phyloP scores from a whole-genome alignment of 2,113 vertebrate genomes.

The Anas platyrhynchos region DNA sequence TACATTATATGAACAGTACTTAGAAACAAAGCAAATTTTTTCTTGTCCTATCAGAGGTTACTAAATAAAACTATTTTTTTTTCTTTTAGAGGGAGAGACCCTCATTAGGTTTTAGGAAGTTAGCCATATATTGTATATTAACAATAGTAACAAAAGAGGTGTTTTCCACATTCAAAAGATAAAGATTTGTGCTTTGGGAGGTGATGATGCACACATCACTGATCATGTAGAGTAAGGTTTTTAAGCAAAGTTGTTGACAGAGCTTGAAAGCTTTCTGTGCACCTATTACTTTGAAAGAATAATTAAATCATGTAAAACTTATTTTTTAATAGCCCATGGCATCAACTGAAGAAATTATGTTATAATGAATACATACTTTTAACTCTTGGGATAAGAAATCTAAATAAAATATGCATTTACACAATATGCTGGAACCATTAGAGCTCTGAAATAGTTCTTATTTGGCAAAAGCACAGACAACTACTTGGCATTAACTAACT shows the following conservation, averaged over 20 bases:
- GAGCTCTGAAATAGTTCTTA: slow-evolving; percentile 10
- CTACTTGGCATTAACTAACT: slow-evolving; percentile 34
- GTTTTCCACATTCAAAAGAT: neutral
- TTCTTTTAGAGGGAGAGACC: neutral
- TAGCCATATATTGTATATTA: neutral
- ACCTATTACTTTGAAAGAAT: slow-evolving; percentile 1
- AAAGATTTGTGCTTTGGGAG: neutral
- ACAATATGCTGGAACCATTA: slow-evolving; percentile 38
- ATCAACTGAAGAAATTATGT: slow-evolving; percentile 20
- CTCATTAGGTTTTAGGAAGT: neutral
- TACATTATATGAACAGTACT: neutral
- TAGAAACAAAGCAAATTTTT: neutral
- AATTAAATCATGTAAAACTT: slow-evolving; percentile 38
- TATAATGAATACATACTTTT: slow-evolving; percentile 26
- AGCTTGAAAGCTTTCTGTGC: slow-evolving; percentile 18
- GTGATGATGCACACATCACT: neutral
- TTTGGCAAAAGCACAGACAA: slow-evolving; percentile 51
- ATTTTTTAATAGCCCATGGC: slow-evolving; percentile 48
- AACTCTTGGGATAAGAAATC: slow-evolving; percentile 41
- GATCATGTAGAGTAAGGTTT: neutral
- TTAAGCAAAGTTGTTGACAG: slow-evolving; percentile 1
- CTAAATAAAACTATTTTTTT: neutral
- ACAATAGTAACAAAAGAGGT: neutral
- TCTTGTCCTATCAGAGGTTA: neutral
- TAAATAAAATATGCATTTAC: slow-evolving; percentile 61